A percentile compares a stretch with the other conserved stretches of the same genome.
These are phyloP conservation scores for Cephalopachus bancanus DNA, from an alignment of 2,797 vertebrate species.

Conservation along the genomic window DNA sequence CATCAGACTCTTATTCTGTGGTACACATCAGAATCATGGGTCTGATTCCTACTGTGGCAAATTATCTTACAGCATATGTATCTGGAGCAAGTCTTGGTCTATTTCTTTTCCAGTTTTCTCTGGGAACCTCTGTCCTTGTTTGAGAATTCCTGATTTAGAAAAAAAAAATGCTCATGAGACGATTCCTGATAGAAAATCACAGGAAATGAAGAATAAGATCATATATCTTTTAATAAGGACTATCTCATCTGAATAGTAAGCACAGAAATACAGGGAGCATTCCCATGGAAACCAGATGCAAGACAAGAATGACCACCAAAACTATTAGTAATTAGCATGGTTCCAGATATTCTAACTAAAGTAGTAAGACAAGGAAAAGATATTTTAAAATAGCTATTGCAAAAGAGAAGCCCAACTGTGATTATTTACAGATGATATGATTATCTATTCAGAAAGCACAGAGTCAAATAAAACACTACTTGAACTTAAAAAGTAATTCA, in stretches of 20 bases:
- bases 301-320: neutral
- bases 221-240: slow-evolving; percentile 13
- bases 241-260: slow-evolving; percentile 43
- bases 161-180: slow-evolving; percentile 43
- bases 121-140: neutral
- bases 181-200: slow-evolving; percentile 16
- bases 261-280: neutral
- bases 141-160: slow-evolving; percentile 44
- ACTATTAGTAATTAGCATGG: neutral
- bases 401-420: slow-evolving; percentile 14
- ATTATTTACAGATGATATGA: slow-evolving; percentile 9
- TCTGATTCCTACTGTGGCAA: neutral
- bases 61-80: neutral
- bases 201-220: slow-evolving; percentile 11
- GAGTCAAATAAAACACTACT: slow-evolving; percentile 11
- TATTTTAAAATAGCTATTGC: neutral
- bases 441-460: neutral
- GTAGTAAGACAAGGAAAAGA: slow-evolving; percentile 17
- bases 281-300: neutral
- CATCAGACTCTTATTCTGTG: neutral
- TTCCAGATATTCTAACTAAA: slow-evolving; percentile 55
- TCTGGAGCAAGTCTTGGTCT: neutral
- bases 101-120: neutral
- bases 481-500: slow-evolving; percentile 8
- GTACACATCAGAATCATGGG: neutral